These are phyloP conservation scores for Herminia tarsipennalis DNA, from an alignment of 2,888 invertebrate genomes.

Conservation along the genomic window DNA sequence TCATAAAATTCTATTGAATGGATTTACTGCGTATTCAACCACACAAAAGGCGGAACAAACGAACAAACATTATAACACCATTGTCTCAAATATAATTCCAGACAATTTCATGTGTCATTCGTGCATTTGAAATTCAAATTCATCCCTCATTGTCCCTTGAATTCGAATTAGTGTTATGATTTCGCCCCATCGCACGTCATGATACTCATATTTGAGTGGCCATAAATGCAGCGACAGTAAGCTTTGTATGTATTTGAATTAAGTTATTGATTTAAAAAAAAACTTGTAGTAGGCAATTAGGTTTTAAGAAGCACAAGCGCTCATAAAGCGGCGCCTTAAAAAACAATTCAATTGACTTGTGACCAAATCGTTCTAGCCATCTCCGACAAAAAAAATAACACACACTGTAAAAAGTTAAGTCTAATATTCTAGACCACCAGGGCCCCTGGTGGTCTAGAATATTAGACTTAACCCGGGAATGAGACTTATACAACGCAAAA, in stretches of 20 bases:
- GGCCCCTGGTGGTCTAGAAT: too few species aligned
- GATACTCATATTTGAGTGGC: conserved; percentile 18
- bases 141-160: conserved; percentile 58
- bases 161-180: conserved; percentile 51
- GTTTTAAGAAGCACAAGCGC: too few species aligned
- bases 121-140: conserved; percentile 74
- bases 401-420: too few species aligned
- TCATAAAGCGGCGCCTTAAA: too few species aligned
- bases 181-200: conserved; percentile 34
- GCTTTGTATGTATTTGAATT: neutral
- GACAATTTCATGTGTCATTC: conserved; percentile 71
- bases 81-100: conserved; percentile 58
- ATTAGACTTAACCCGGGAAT: too few species aligned
- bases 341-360: too few species aligned
- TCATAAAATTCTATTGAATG: conserved; percentile 34
- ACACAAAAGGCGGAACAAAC: conserved; percentile 45
- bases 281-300: too few species aligned
- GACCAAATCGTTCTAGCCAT: too few species aligned
- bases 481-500: too few species aligned
- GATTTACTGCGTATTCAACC: conserved; percentile 29
- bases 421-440: too few species aligned
- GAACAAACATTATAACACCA: conserved; percentile 45
- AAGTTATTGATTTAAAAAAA: too few species aligned
- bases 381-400: too few species aligned
- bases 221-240: conserved; percentile 10